Conservation (phyloP, 2,113 vertebrate genomes). For the Gasterosteus aculeatus region DNA sequence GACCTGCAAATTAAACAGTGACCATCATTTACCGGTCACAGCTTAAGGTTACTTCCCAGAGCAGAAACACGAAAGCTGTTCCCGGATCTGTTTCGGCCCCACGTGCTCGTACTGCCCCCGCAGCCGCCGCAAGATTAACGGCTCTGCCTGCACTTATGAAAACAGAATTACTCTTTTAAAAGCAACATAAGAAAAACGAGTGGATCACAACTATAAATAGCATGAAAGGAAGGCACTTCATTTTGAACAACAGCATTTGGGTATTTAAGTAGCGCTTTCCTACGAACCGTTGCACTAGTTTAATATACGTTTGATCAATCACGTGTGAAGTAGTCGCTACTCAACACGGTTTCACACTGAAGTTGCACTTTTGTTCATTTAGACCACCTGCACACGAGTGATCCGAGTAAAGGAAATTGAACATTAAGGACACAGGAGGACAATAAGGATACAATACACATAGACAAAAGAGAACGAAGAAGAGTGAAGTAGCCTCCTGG, state of each 20-base stretch:
- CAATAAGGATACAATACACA: no score
- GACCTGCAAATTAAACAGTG: constrained; percentile 59
- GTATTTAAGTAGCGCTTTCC: neutral
- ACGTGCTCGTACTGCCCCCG: constrained; percentile 19
- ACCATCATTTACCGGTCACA: constrained; percentile 52
- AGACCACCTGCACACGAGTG: neutral
- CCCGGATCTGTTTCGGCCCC: constrained; percentile 21
- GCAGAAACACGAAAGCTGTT: constrained; percentile 33
- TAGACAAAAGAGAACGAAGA: neutral
- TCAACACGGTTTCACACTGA: neutral
- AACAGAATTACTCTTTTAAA: constrained; percentile 28
- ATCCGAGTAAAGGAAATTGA: neutral
- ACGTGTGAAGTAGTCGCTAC: neutral
- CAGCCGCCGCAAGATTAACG: constrained; percentile 53
- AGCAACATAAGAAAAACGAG: neutral
- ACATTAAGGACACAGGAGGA: neutral
- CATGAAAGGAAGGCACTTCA: neutral
- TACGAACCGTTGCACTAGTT: neutral
- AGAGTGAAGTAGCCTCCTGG: neutral
- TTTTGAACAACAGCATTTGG: neutral
- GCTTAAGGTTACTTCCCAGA: constrained; percentile 52
- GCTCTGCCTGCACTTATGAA: constrained; percentile 41
- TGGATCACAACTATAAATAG: neutral
- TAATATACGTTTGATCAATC: neutral
- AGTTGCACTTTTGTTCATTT: neutral